Evolutionary conservation across 1,140 invertebrate species (phyloP), one percentile per base, ranked within the genome.

Genomic region (Diorhabda elongata): DNA sequence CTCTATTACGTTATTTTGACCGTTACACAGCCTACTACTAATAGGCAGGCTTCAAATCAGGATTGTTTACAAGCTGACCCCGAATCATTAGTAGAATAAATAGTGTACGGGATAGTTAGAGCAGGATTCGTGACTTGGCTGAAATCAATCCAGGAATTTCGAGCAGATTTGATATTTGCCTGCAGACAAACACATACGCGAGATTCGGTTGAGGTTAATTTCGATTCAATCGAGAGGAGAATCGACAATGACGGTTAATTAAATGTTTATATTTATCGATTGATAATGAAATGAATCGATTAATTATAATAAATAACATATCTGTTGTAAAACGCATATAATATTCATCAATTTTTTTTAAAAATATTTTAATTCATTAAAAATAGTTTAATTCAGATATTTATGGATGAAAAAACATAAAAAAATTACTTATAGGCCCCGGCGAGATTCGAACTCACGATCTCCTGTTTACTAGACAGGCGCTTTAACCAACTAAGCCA

Each of bases 381-480:
- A 11, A 11, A 11, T 11, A 11, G 26, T 26, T 26, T 26, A 26
- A 26, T 26, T 26, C 26, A 26, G 26, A 26, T 1, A 26, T 1
- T 26, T 26, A 26, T 26, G 26, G 26, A 26, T 26, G 26, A 26
- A 52, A 52, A 52, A 52, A 52, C 2, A 4, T 0, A 44, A 44
- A 63, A 11, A 44, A 11, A 9, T 11, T 9, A n/a, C 42, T n/a
- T 4, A 4, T 4, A 83, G 83, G 83, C 83, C 79, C 83, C 83
- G 83, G 81, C 78, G 83, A 81, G 83, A 84, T 84, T 84, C 83
- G 83, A 84, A 84, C 83, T 81, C 83, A 76, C 81, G 83, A 84
- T 84, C 83, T 84, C 83, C 83, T 84, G 83, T 84, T 84, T 84
- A 84, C 83, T 84, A 84, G 83, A 84, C 83, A 84, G 83, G 83